Base-by-base conservation (phyloP, 2,113 vertebrate species). In the Chinchilla lanigera region DNA sequence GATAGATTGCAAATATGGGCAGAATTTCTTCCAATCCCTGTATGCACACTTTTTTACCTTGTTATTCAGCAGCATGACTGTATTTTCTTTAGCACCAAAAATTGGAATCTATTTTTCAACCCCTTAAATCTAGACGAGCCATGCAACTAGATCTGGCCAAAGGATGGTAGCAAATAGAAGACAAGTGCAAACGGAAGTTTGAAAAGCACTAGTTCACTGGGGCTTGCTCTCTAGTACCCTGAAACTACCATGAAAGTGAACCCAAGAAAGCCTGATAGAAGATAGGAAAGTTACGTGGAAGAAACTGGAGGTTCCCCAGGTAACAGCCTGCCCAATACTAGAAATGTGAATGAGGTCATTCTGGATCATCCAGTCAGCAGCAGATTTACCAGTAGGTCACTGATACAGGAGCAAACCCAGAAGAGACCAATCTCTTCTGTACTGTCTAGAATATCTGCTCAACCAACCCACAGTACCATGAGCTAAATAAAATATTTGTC, bases 281-380 rank as follows among this genome's bases (percentile, higher is more conserved):
- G 93, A 88, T 77, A 33, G 87, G 44, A 94, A 95, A 87, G 14
- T 44, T 75, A 54, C 22, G 41, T 35, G 24, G 73, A 90, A 94
- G 26, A 92, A 38, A 95, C 41, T 17, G 87, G 41, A 75, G 35
- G 1, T 60, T 14, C 35, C 22, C 61, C 6, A 35, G 19, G 1
- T 22, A 35, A 71, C 24, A 89, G 30, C 2, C 84, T 60, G 17
- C 44, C 38, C 60, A 80, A 60, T 20, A 89, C 19, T 63, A 90
- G 86, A 93, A 67, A 94, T 63, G 35, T 82, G 9, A 90, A 83
- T 26, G 44, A 84, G 28, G 22, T 58, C 52, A 35, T 69, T 87
- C 8, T 84, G 78, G 41, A 96, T 89, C 13, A 17, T 90, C 35
- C 17, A 88, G n/a, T 41, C 47, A 80, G n/a, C 52, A 86, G 22